These are phyloP conservation scores for Zaprionus ornatus DNA, from an alignment of 1,140 invertebrate species.

Conservation along the genomic window DNA sequence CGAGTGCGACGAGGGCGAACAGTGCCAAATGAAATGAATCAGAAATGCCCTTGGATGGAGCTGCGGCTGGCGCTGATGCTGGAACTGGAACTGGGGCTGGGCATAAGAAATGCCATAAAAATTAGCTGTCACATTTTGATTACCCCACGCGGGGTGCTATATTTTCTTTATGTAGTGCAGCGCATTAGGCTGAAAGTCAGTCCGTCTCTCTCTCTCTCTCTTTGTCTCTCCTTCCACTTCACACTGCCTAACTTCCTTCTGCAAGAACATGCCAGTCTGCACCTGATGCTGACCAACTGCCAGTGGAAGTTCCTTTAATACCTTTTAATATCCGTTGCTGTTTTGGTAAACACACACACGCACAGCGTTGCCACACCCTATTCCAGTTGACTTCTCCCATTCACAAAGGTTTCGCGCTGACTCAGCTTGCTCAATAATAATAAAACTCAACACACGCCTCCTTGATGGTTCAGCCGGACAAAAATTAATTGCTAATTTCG, in stretches of 20 bases:
- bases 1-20: background rate
- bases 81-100: background rate
- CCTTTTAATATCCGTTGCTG: conserved; percentile 43
- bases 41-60: conserved; percentile 15
- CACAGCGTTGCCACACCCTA: conserved; percentile 26
- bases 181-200: background rate
- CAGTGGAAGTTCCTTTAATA: background rate
- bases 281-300: conserved; percentile 40
- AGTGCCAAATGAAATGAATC: conserved; percentile 15
- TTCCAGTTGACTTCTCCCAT: conserved; percentile 10
- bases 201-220: background rate
- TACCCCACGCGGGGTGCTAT: conserved; percentile 38
- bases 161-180: conserved; percentile 13
- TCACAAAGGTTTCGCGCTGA: conserved; percentile 23
- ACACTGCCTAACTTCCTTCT: background rate
- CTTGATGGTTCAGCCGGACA: conserved; percentile 13
- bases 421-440: conserved; percentile 34
- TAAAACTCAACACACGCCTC: conserved; percentile 50
- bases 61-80: background rate
- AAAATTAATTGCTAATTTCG: conserved; percentile 75
- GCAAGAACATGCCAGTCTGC: background rate
- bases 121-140: conserved; percentile 66
- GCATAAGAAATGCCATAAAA: conserved; percentile 43
- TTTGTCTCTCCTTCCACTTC: background rate
- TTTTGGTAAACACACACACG: conserved; percentile 16